Evolutionary conservation across 2,113 vertebrate species (phyloP), one percentile per base, ranked within the genome.

Genomic region (Crotalus viridis): DNA sequence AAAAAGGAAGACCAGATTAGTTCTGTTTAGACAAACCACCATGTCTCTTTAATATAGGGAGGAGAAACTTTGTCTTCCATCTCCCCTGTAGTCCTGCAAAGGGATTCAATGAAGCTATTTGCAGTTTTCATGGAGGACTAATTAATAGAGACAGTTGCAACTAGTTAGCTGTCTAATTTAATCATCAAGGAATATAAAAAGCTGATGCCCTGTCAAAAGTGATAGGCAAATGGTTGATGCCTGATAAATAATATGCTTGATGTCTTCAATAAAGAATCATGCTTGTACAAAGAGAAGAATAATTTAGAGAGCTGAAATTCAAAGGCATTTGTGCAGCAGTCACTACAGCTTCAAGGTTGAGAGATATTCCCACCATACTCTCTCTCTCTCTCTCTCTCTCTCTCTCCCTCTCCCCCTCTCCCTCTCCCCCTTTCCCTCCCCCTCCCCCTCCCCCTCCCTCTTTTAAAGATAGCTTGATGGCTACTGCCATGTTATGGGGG

Each of bases 91-190:
- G 26, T 55, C 89, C 51, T 43, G 55, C 10, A 61, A 64, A 69
- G 88, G 54, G 85, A 52, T 64, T 55, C 57, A 90, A 51, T 93
- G 74, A 90, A 87, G 74, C 55, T 89, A 87, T 89, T 56, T 90
- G 54, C 74, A 87, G 26, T 85, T 46, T 90, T 64, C 46, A 87
- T 52, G 48, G 43, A 69, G 89, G 52, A 86, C 64, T 92, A 81
- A 92, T 89, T 92, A 56, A 92, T 89, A 89, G 74, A 81, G 61
- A 92, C 91, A 92, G 87, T 52, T 89, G 87, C 91, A 92, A 89
- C 91, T 92, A 69, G 86, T 92, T 92, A 92, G 86, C 59, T 85
- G 59, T 87, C 55, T 92, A 88, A 92, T 88, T 88, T 88, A 92
- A 87, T 92, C 86, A 88, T 92, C 59, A 46, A 74, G 86, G 87